Evolutionary conservation across 1,140 invertebrate species (phyloP).

Genomic region (Listronotus oregonensis): DNA sequence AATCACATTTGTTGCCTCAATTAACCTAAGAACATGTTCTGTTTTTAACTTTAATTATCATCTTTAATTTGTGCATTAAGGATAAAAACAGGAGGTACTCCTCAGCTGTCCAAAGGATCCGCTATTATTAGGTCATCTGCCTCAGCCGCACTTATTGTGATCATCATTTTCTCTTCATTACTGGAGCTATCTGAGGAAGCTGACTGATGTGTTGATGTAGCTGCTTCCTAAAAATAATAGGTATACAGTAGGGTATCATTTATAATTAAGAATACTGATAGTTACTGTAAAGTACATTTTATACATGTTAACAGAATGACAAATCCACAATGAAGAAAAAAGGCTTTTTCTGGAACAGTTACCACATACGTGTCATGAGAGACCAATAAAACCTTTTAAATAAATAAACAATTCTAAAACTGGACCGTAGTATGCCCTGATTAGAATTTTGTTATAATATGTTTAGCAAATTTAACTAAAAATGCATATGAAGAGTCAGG

Average conservation of each 20-base stretch:
- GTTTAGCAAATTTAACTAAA: too few species aligned
- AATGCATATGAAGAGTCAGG: too few species aligned
- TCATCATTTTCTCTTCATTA: constrained; percentile 72
- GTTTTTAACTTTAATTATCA: constrained; percentile 2
- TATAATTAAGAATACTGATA: constrained; percentile 18
- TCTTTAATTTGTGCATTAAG: constrained; percentile 12
- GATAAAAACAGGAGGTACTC: constrained; percentile 21
- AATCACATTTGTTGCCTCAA: too few species aligned
- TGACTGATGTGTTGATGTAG: constrained; percentile 65
- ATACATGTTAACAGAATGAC: background rate
- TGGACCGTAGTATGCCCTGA: too few species aligned
- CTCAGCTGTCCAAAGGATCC: constrained; percentile 52
- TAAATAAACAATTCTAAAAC: too few species aligned
- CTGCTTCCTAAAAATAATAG: constrained; percentile 60
- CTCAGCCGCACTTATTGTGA: constrained; percentile 60
- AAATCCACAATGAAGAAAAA: constrained; percentile 1
- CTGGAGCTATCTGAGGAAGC: constrained; percentile 66
- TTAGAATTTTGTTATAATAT: too few species aligned
- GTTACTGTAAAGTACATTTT: background rate
- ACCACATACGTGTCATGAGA: too few species aligned
- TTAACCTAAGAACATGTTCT: background rate
- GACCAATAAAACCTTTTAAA: too few species aligned
- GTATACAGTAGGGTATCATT: too few species aligned
- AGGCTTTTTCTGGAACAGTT: background rate
- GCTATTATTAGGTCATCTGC: constrained; percentile 55